Conservation (phyloP, 1,140 invertebrate species). For the Plodia interpunctella region DNA sequence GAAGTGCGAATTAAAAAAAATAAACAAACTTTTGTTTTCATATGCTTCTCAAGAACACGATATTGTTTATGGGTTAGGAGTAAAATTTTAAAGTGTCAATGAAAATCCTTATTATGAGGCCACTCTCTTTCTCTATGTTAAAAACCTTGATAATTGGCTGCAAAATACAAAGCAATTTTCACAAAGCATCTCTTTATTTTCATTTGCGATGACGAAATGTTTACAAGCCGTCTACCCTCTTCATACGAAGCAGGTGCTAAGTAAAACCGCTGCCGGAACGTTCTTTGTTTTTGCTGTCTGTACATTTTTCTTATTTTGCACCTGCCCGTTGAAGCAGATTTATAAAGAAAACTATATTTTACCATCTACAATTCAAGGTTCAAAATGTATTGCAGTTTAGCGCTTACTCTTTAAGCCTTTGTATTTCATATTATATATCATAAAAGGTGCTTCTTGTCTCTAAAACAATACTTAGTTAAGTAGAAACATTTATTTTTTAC, state of each 20-base stretch:
- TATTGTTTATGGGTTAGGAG: no score
- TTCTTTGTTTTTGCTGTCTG: constrained; percentile 6
- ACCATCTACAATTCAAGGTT: not conserved
- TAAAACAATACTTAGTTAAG: not conserved
- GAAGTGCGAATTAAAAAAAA: no score
- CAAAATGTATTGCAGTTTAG: not conserved
- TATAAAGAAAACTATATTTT: not conserved
- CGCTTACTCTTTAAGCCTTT: not conserved
- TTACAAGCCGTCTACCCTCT: not conserved
- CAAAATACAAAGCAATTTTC: not conserved
- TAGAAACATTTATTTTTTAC: not conserved
- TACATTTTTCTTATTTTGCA: not conserved
- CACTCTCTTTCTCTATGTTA: no score
- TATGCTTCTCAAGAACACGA: no score
- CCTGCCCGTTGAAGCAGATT: not conserved
- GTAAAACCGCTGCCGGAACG: not conserved
- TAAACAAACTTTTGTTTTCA: no score
- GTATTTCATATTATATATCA: not conserved
- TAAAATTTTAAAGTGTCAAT: no score
- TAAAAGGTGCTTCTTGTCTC: not conserved
- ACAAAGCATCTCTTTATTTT: not conserved
- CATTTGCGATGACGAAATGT: not conserved
- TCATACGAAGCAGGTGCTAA: not conserved
- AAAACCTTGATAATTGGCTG: not conserved
- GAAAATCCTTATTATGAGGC: no score